Conservation (phyloP, 2,797 vertebrate species). For the Oreochromis mossambicus region DNA sequence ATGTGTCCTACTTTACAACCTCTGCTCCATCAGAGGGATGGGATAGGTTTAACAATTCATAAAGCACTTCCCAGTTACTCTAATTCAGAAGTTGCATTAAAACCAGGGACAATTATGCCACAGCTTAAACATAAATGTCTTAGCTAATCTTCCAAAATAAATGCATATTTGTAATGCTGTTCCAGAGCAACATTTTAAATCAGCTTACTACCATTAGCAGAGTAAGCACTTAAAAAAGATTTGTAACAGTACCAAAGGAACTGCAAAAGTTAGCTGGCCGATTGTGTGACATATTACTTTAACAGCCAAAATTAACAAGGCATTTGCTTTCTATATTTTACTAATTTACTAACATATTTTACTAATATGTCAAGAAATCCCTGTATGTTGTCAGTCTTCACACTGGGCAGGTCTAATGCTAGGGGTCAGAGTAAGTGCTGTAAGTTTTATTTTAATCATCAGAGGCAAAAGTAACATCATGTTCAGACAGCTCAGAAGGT, state of each 20-base stretch:
- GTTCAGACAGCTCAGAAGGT: background rate
- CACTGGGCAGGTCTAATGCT: background rate
- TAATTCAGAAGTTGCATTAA: conserved; percentile 13
- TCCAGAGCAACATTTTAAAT: conserved; percentile 6
- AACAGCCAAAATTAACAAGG: background rate
- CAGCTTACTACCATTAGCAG: background rate
- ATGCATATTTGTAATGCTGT: background rate
- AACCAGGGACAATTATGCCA: conserved; percentile 7
- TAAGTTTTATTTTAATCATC: background rate
- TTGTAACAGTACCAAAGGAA: background rate
- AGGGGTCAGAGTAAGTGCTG: background rate
- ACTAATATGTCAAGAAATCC: background rate
- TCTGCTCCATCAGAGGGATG: conserved; percentile 24
- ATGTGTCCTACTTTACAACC: conserved; percentile 63
- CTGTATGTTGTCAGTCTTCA: background rate
- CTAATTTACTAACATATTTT: background rate
- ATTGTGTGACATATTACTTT: background rate
- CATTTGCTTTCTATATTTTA: background rate
- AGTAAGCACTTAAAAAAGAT: background rate
- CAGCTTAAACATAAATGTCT: background rate
- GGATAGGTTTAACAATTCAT: conserved; percentile 47
- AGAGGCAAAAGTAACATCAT: background rate
- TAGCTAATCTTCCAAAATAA: background rate
- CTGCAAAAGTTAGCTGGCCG: background rate
- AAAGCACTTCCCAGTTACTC: background rate